phyloP scores from a whole-genome alignment of 2,888 invertebrate species.

The Ophioninae sp. region DNA sequence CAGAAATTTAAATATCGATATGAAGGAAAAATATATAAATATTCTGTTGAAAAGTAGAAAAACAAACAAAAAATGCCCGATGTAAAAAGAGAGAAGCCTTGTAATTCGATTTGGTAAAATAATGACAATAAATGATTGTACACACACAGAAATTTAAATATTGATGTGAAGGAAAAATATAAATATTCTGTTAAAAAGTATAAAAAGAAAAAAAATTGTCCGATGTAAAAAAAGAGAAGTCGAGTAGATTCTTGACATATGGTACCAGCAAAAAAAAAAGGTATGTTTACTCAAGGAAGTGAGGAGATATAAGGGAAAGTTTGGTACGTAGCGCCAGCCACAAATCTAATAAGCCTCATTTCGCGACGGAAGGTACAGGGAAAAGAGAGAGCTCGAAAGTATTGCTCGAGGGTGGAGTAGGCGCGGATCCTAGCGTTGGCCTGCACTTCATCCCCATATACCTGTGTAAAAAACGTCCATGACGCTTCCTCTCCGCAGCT shows the following conservation, averaged over 20 bases:
- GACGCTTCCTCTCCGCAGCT: constrained; percentile 44
- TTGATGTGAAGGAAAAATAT: too few species aligned
- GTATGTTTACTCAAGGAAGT: constrained; percentile 74
- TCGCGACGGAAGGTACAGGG: constrained; percentile 22
- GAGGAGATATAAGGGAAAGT: constrained; percentile 33
- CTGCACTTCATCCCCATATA: constrained; percentile 4
- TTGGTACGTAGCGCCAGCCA: constrained; percentile 62
- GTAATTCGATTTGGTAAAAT: background rate
- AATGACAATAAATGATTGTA: background rate
- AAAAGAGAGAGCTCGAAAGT: constrained; percentile 3
- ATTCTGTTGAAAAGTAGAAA: background rate
- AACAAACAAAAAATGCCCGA: background rate
- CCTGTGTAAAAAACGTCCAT: constrained; percentile 10
- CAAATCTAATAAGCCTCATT: constrained; percentile 71
- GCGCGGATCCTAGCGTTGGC: constrained; percentile 21
- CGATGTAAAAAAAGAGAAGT: background rate
- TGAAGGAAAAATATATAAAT: too few species aligned
- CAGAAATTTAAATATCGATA: too few species aligned
- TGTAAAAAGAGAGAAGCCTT: background rate
- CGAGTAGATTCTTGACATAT: constrained; percentile 55
- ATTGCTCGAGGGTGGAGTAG: constrained; percentile 45
- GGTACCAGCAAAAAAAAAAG: constrained; percentile 70
- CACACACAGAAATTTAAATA: too few species aligned
- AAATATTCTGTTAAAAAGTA: background rate
- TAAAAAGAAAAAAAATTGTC: background rate